Evolutionary conservation across 2,113 vertebrate species (phyloP).

Genomic region (human (Homo sapiens)): GRCh38 chr6:5499001-5499500

Average conservation of each 20-base stretch:
- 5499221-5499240: not conserved
- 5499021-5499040: no score
- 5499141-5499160: not conserved
- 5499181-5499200: not conserved
- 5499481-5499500: not conserved
- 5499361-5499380: not conserved
- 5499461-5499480: not conserved
- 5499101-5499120: no score
- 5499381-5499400: not conserved
- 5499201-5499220: not conserved
- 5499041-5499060: no score
- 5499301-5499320: not conserved
- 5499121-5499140: not conserved
- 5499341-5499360: not conserved
- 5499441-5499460: not conserved
- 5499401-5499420: no score
- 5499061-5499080: no score
- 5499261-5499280: not conserved
- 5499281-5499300: not conserved
- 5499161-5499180: accelerated
- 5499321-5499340: not conserved
- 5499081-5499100: no score
- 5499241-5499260: not conserved
- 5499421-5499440: accelerated
- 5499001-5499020: no score